Evolutionary conservation across 30 jellyfish, hydroid and myxozoan genomes (phyloP).

Genomic region (Aurelia sp.): DNA sequence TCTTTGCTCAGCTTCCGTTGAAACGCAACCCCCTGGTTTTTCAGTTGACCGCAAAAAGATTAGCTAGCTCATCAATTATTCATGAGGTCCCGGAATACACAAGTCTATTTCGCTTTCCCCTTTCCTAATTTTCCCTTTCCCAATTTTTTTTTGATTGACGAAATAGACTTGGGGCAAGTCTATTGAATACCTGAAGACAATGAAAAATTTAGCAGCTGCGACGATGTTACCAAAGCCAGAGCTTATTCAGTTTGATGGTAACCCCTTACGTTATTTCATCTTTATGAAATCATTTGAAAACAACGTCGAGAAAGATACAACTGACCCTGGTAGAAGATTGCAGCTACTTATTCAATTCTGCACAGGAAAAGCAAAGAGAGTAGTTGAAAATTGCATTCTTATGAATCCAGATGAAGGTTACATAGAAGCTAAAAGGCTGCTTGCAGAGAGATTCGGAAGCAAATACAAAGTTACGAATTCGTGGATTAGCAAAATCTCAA

Average conservation of each 20-base stretch:
- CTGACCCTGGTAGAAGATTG: slow-evolving; percentile 37
- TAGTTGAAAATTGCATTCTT: slow-evolving; percentile 38
- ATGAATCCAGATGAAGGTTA: slow-evolving; percentile 41
- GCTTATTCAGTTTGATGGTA: slow-evolving; percentile 35
- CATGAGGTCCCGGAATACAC: no score
- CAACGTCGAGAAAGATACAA: slow-evolving; percentile 41
- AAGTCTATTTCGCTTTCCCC: no score
- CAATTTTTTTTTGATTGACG: no score
- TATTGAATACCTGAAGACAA: slow-evolving; percentile 39
- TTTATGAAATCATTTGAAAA: slow-evolving; percentile 32
- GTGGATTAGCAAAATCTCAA: slow-evolving; percentile 3
- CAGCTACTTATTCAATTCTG: slow-evolving; percentile 43
- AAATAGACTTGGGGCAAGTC: no score
- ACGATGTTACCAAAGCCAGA: slow-evolving; percentile 46
- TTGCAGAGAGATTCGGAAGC: slow-evolving; percentile 63
- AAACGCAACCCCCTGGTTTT: no score
- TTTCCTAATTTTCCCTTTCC: no score
- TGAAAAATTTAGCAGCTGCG: slow-evolving; percentile 53
- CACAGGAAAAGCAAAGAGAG: slow-evolving; percentile 42
- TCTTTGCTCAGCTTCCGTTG: no score
- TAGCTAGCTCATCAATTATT: no score
- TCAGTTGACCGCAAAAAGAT: no score
- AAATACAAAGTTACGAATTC: slow-evolving; percentile 2
- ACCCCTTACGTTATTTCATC: slow-evolving; percentile 32
- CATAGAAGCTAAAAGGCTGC: slow-evolving; percentile 23